Evolutionary conservation across 1,140 invertebrate genomes (phyloP).

Genomic region (Panulirus ornatus): DNA sequence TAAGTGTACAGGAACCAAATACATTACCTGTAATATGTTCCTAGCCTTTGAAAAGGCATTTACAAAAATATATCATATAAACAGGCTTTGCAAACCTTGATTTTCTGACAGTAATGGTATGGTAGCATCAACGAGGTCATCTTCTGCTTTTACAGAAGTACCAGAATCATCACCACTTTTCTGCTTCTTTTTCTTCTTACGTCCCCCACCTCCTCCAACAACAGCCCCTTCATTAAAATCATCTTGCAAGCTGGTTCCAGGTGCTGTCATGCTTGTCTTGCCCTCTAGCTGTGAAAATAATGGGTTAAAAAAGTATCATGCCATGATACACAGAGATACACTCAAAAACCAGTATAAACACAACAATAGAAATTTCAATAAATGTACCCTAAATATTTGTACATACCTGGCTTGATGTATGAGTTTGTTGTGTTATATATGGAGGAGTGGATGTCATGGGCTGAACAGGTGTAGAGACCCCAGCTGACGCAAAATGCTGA

Average conservation of each 20-base stretch:
- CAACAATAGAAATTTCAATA: too few species aligned
- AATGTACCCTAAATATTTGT: too few species aligned
- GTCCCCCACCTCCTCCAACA: slow-evolving; percentile 10
- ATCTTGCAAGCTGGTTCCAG: slow-evolving; percentile 29
- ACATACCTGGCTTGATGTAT: not conserved
- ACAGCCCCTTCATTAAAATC: slow-evolving; percentile 26
- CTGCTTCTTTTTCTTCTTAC: slow-evolving; percentile 62
- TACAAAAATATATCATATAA: not conserved
- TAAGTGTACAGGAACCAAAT: too few species aligned
- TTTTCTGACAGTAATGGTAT: slow-evolving; percentile 46
- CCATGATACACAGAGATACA: too few species aligned
- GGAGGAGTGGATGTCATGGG: not conserved
- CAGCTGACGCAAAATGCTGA: not conserved
- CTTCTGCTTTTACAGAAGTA: slow-evolving; percentile 29
- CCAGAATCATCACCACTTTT: slow-evolving; percentile 38
- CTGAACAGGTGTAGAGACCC: not conserved
- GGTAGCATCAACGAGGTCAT: slow-evolving; percentile 39
- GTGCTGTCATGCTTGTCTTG: slow-evolving; percentile 2
- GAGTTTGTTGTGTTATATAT: not conserved
- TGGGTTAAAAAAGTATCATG: too few species aligned
- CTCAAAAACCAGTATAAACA: too few species aligned
- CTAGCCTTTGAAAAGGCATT: not conserved
- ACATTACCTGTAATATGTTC: not conserved
- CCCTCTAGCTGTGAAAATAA: slow-evolving; percentile 1
- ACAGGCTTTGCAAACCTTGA: slow-evolving; percentile 26